Evolutionary conservation across 2,888 invertebrate genomes (phyloP).

Genomic region (Phyto melanocephala): DNA sequence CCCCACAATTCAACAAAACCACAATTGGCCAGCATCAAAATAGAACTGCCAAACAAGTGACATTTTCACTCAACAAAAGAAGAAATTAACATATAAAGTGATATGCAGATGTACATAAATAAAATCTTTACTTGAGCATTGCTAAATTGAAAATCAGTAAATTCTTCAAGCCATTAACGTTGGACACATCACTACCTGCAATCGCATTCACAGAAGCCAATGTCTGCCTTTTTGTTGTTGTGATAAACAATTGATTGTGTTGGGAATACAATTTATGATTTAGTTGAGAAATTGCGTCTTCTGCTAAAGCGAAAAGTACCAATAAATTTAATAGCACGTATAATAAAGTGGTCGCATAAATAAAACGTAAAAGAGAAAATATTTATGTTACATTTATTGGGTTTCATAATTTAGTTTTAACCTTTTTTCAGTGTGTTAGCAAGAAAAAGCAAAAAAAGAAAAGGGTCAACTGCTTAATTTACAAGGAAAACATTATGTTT

Average conservation of each 20-base stretch:
- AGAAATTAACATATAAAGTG: slow-evolving; percentile 54
- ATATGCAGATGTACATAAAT: slow-evolving; percentile 42
- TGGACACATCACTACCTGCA: too few species aligned
- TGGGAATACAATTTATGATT: too few species aligned
- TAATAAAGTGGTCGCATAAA: neutral
- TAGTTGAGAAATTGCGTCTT: neutral
- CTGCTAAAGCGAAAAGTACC: neutral
- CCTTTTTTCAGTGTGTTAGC: neutral
- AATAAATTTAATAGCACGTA: neutral
- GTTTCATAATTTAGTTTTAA: slow-evolving; percentile 12
- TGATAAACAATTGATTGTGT: too few species aligned
- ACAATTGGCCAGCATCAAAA: neutral
- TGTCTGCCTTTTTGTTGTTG: too few species aligned
- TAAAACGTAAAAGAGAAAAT: neutral
- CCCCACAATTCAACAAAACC: neutral
- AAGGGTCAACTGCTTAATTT: slow-evolving; percentile 13
- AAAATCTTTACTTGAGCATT: neutral
- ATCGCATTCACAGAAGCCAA: neutral
- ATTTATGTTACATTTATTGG: slow-evolving; percentile 11
- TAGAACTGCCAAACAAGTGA: neutral
- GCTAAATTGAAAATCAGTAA: neutral
- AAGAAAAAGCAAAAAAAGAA: neutral
- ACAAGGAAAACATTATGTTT: neutral
- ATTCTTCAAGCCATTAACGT: neutral
- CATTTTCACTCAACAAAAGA: neutral